Conservation (phyloP, 2,888 invertebrate genomes). For the Anoplius nigerrimus region DNA sequence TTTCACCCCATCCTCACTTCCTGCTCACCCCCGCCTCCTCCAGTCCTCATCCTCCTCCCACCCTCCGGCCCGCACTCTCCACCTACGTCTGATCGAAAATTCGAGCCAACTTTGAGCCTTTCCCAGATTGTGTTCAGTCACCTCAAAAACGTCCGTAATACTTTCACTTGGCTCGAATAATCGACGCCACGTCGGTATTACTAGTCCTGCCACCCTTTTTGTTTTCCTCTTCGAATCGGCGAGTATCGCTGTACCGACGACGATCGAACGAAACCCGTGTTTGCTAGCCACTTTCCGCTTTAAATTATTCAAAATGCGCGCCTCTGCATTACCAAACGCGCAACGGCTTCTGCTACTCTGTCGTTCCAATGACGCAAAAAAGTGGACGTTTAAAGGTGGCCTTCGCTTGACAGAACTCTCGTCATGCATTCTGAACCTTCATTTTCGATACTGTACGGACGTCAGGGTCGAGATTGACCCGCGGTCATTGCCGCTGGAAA, state of each 20-base stretch:
- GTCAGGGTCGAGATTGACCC: too few species aligned
- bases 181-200: conserved; percentile 27
- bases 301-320: background rate
- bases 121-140: conserved; percentile 43
- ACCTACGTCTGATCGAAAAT: conserved; percentile 41
- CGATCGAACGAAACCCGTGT: background rate
- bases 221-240: conserved; percentile 6
- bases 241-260: conserved; percentile 9
- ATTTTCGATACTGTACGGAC: too few species aligned
- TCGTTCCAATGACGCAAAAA: background rate
- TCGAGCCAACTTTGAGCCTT: conserved; percentile 43
- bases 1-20: conserved; percentile 9
- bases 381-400: too few species aligned
- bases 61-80: background rate
- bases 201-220: conserved; percentile 8
- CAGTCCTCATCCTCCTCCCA: conserved; percentile 10
- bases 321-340: background rate
- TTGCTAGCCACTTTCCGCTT: background rate
- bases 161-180: conserved; percentile 27
- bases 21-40: conserved; percentile 1
- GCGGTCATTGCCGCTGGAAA: too few species aligned
- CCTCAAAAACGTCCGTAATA: conserved; percentile 30
- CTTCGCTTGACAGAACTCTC: too few species aligned
- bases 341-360: background rate
- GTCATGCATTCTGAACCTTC: too few species aligned